Evolutionary conservation across 2,888 invertebrate species (phyloP).

Genomic region (Orthosia gracilis): DNA sequence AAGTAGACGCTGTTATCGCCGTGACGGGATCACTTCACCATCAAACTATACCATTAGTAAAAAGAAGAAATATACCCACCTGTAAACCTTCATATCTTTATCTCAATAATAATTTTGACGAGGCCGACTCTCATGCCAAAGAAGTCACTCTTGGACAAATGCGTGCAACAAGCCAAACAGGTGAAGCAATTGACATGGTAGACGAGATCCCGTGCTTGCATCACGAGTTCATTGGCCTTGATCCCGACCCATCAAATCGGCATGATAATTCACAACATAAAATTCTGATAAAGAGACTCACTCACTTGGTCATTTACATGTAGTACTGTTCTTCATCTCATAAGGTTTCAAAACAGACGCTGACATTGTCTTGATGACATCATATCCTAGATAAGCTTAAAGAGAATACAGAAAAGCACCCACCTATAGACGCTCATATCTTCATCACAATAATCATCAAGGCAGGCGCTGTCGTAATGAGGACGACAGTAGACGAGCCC

Average conservation of each 20-base stretch:
- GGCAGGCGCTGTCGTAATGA: conserved; percentile 90
- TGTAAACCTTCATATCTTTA: conserved; percentile 90
- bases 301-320: no score
- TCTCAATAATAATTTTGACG: conserved; percentile 91
- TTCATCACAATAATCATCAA: conserved; percentile 92
- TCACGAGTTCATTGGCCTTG: conserved; percentile 96
- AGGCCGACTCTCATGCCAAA: conserved; percentile 97
- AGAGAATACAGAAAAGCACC: conserved; percentile 6
- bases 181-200: conserved; percentile 98
- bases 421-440: conserved; percentile 89
- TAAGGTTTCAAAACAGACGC: no score
- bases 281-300: no score
- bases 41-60: no score
- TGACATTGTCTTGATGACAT: not conserved
- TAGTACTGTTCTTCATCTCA: no score
- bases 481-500: conserved; percentile 94
- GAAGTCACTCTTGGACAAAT: conserved; percentile 96
- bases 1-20: no score
- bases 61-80: conserved; percentile 70
- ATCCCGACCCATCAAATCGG: conserved; percentile 89
- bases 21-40: not conserved
- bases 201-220: conserved; percentile 96
- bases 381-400: not conserved
- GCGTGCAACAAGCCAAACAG: conserved; percentile 95
- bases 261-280: no score